phyloP scores from a whole-genome alignment of 2,797 vertebrate genomes.

The Hydrocynus forskahlii region DNA sequence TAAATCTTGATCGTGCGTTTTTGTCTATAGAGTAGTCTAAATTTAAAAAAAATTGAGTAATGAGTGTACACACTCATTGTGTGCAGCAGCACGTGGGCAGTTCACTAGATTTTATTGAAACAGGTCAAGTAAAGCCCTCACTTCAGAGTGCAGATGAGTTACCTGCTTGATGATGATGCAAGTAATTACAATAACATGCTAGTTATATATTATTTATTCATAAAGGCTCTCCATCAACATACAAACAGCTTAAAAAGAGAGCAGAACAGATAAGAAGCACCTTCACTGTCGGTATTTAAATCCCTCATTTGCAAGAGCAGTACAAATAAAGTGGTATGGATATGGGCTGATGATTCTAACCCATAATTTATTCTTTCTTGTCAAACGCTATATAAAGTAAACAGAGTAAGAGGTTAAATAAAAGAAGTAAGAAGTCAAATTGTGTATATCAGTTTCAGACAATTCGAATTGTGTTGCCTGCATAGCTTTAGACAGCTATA shows the following conservation, averaged over 20 bases:
- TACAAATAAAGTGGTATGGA: too few species aligned
- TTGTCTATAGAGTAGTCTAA: neutral
- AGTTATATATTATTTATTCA: neutral
- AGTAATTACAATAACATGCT: neutral
- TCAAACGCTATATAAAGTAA: neutral
- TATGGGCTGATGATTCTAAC: too few species aligned
- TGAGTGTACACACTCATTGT: too few species aligned
- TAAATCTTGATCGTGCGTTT: too few species aligned
- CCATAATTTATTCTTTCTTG: too few species aligned
- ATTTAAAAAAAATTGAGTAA: neutral
- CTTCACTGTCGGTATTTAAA: neutral
- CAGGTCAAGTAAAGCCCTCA: too few species aligned
- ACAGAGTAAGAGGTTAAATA: neutral
- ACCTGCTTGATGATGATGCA: neutral
- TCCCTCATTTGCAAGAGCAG: too few species aligned
- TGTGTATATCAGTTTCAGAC: neutral
- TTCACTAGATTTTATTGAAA: neutral
- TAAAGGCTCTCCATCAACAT: neutral
- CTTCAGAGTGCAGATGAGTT: too few species aligned
- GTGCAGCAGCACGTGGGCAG: neutral
- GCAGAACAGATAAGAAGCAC: neutral
- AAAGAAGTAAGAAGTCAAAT: neutral
- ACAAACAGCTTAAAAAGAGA: neutral
- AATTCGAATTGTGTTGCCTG: neutral
- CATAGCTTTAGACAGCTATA: too few species aligned